Conservation (phyloP, 1,140 invertebrate species). For the Ephestia elutella region DNA sequence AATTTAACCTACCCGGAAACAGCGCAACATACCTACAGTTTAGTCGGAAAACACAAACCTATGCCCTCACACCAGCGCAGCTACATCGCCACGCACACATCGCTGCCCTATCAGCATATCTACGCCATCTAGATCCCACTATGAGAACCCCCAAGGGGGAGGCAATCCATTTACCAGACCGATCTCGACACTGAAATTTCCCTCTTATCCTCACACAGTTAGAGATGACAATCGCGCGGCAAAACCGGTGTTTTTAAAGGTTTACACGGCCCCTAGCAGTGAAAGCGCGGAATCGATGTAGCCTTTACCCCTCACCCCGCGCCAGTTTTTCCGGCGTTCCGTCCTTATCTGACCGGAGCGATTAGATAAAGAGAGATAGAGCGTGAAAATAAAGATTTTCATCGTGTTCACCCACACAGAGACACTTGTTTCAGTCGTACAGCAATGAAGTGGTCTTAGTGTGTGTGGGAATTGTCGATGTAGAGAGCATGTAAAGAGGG, state of each 20-base stretch:
- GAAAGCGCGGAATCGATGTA: slow-evolving; percentile 74
- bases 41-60: slow-evolving; percentile 53
- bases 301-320: slow-evolving; percentile 70
- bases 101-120: slow-evolving; percentile 65
- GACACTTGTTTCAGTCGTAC: slow-evolving; percentile 41
- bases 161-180: slow-evolving; percentile 70
- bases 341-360: slow-evolving; percentile 70
- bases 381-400: slow-evolving; percentile 75
- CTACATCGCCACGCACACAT: slow-evolving; percentile 48
- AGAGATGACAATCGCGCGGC: slow-evolving; percentile 69
- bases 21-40: slow-evolving; percentile 44
- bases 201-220: slow-evolving; percentile 47
- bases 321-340: slow-evolving; percentile 71
- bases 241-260: slow-evolving; percentile 67
- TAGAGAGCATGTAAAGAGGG: slow-evolving; percentile 37
- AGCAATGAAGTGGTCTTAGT: slow-evolving; percentile 43
- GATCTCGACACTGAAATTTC: slow-evolving; percentile 45
- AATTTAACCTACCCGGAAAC: slow-evolving; percentile 67
- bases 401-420: slow-evolving; percentile 72
- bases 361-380: slow-evolving; percentile 75
- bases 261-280: slow-evolving; percentile 73
- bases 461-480: slow-evolving; percentile 40
- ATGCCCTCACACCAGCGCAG: slow-evolving; percentile 40
- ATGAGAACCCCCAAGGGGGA: slow-evolving; percentile 71
- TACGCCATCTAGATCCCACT: slow-evolving; percentile 73